Conservation (phyloP, 1,140 invertebrate genomes). For the Zaprionus gabonicus region DNA sequence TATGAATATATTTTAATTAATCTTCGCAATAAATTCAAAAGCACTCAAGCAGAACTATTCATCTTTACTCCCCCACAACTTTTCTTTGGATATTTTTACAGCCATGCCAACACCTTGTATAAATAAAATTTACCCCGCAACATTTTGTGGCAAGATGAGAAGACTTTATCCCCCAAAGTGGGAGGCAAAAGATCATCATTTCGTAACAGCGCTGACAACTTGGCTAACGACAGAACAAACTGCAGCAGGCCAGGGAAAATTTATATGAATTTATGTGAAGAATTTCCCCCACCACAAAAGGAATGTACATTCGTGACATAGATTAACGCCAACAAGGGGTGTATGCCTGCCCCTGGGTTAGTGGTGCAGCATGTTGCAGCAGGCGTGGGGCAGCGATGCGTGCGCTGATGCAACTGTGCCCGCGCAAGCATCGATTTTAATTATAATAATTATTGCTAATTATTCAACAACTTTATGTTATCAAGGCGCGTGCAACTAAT, state of each 20-base stretch:
- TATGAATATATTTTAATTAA: background rate
- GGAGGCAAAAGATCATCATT: slow-evolving; percentile 56
- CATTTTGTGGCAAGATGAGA: slow-evolving; percentile 23
- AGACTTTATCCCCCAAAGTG: slow-evolving; percentile 30
- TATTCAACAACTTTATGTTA: slow-evolving; percentile 79
- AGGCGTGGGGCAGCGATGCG: slow-evolving; percentile 19
- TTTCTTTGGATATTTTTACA: background rate
- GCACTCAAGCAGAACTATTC: background rate
- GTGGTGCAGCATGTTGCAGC: slow-evolving; percentile 55
- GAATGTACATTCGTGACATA: slow-evolving; percentile 76
- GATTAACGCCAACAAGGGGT: slow-evolving; percentile 49
- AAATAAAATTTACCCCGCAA: slow-evolving; percentile 45
- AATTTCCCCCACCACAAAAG: slow-evolving; percentile 44
- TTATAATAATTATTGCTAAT: slow-evolving; percentile 75
- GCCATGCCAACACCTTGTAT: slow-evolving; percentile 23
- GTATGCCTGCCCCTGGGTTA: slow-evolving; percentile 48
- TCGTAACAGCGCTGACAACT: slow-evolving; percentile 74
- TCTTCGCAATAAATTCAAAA: slow-evolving; percentile 4
- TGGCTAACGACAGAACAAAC: slow-evolving; percentile 57
- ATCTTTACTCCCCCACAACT: background rate
- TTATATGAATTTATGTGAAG: slow-evolving; percentile 54
- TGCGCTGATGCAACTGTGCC: slow-evolving; percentile 74
- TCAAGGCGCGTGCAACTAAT: slow-evolving; percentile 69
- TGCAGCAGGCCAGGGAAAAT: slow-evolving; percentile 51
- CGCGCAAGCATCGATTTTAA: slow-evolving; percentile 59